Evolutionary conservation across 1,140 invertebrate species (phyloP), one percentile per base, ranked within the genome.

Genomic region (Rhyacophila brunnea): DNA sequence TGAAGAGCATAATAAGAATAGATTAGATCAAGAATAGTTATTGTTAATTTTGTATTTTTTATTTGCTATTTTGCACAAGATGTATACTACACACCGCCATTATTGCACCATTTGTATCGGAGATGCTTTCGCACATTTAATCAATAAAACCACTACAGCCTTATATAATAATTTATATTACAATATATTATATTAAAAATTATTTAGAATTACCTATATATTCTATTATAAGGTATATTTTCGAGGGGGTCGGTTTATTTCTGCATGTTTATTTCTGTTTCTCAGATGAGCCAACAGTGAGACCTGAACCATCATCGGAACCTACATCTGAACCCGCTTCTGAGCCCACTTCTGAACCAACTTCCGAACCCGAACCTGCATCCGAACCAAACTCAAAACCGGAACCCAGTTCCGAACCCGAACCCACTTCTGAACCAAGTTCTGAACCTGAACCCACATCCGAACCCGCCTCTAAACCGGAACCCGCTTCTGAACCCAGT

Each of bases 361-460:
- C 71, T 52, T 66, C 75, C 1, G 64, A 57, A 44, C 46, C 70
- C 4, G 67, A 70, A 49, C 71, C 75, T 1, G 62, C 64, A 56
- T 68, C 76, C 2, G 71, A 77, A 66, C 75, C 77, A 17, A 65
- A 13, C 7, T 44, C 55, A 1, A 18, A 45, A 42, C 42, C 72
- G 73, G 58, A 71, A 67, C 67, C 74, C 72, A 66, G 70, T 28
- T 52, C 60, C 4, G 47, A 72, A 55, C 71, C 74, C 3, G 72
- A 75, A 64, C 73, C 77, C 1, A 72, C 61, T 51, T 71, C 80
- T 1, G 73, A 77, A 68, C 71, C 79, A 60, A 65, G 69, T 62
- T 66, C 71, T 19, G 72, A 80, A 67, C 71, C 76, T 10, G 68
- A 55, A 47, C 73, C 73, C 2, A 56, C 17, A 45, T 50, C 62